Percentiles rank a stretch among this genome's conserved stretches.
These are phyloP conservation scores for Eubasilissa regina DNA, from an alignment of 1,140 invertebrate genomes.

Conservation along the genomic window DNA sequence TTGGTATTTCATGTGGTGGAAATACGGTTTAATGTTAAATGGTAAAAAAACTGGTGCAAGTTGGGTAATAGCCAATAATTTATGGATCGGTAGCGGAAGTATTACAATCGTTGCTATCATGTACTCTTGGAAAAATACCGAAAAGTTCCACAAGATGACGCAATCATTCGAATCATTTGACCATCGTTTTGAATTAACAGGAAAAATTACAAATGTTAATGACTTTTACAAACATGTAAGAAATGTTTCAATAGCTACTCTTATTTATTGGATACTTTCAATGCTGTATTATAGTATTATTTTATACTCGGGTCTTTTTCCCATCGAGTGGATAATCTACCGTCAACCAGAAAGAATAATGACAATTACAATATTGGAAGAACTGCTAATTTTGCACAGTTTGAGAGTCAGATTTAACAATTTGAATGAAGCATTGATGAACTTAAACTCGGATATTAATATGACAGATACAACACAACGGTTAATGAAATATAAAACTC, in stretches of 20 bases:
- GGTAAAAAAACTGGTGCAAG: not conserved
- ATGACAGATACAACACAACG: too few species aligned
- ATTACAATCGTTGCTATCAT: not conserved
- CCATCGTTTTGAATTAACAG: not conserved
- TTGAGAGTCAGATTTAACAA: not conserved
- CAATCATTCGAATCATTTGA: not conserved
- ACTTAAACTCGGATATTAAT: too few species aligned
- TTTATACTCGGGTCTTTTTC: not conserved
- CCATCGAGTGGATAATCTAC: not conserved
- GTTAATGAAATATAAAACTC: too few species aligned
- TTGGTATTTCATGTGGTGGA: not conserved
- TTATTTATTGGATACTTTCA: not conserved
- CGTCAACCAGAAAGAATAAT: not conserved
- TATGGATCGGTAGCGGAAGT: too few species aligned
- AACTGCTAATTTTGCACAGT: not conserved
- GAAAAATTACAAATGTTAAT: not conserved
- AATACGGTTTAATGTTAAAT: not conserved
- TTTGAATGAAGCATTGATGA: not conserved
- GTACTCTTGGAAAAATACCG: not conserved
- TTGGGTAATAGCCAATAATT: not conserved
- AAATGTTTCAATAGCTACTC: not conserved
- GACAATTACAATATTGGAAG: not conserved
- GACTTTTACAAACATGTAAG: not conserved
- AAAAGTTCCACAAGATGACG: not conserved
- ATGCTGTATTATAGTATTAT: not conserved